A percentile compares a stretch with the other conserved stretches of the same genome.
Evolutionary conservation across 1,140 invertebrate species (phyloP).

Genomic region (Triops longicaudatus): DNA sequence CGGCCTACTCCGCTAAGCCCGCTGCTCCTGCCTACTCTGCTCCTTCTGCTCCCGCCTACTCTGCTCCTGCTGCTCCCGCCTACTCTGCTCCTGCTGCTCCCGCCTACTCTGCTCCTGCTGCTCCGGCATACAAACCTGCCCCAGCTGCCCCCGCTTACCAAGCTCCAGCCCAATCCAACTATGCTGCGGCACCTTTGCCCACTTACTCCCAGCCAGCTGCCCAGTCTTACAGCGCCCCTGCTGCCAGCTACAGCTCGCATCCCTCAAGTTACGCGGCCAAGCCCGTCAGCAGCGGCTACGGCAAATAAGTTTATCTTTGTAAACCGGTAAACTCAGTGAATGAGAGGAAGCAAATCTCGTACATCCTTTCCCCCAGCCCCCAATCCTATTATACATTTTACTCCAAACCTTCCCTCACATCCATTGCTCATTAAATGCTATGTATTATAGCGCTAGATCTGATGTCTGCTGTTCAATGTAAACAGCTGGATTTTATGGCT

Average conservation of each 20-base stretch:
- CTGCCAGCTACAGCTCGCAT: background rate
- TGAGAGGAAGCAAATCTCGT: background rate
- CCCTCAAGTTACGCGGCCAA: background rate
- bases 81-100: too few relatives aligned
- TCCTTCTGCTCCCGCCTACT: background rate
- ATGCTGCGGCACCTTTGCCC: background rate
- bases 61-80: too few relatives aligned
- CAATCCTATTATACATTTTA: background rate
- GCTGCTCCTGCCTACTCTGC: background rate
- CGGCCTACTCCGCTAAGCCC: background rate
- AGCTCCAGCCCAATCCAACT: too few relatives aligned
- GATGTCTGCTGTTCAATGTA: background rate
- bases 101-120: too few relatives aligned
- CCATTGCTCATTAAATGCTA: slow-evolving; percentile 7
- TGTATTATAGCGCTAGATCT: slow-evolving; percentile 2
- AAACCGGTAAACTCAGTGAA: background rate
- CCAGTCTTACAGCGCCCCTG: background rate
- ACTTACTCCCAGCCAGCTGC: background rate
- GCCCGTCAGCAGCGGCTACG: background rate
- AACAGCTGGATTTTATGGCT: background rate
- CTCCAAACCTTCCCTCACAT: background rate
- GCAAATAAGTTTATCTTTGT: background rate
- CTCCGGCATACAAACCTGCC: too few relatives aligned
- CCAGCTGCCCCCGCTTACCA: too few relatives aligned
- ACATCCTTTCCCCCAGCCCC: background rate